Evolutionary conservation across 2,797 vertebrate genomes (phyloP).

Genomic region (Pseudotriccus pelzelni): DNA sequence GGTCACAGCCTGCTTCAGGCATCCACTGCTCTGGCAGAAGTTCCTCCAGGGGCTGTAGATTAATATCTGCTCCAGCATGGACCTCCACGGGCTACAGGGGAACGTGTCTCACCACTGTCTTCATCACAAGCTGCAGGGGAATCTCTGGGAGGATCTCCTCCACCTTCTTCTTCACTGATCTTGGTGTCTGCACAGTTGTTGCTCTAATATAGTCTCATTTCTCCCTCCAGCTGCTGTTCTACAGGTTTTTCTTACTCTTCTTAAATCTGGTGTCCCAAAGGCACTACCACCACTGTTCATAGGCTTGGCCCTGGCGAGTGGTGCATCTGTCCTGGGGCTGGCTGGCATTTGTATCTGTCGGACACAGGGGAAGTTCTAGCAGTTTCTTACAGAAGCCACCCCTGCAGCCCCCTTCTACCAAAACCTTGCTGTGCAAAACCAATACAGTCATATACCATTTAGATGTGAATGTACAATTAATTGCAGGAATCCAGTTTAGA

Average conservation of each 20-base stretch:
- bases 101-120: background rate
- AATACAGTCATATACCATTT: background rate
- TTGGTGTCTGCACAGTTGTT: background rate
- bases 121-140: background rate
- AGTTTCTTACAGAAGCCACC: background rate
- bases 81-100: background rate
- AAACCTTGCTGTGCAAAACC: background rate
- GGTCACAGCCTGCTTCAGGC: background rate
- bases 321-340: background rate
- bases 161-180: background rate
- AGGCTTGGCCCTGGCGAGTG: background rate
- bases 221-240: background rate
- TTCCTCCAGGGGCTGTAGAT: background rate
- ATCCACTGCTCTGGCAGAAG: background rate
- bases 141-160: background rate
- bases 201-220: background rate
- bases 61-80: background rate
- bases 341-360: background rate
- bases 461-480: background rate
- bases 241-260: background rate
- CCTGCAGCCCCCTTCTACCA: background rate
- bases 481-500: background rate
- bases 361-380: background rate
- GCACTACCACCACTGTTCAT: rapidly evolving
- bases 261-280: background rate